Conservation (phyloP, 2,797 vertebrate genomes). For the Enoplosus armatus region DNA sequence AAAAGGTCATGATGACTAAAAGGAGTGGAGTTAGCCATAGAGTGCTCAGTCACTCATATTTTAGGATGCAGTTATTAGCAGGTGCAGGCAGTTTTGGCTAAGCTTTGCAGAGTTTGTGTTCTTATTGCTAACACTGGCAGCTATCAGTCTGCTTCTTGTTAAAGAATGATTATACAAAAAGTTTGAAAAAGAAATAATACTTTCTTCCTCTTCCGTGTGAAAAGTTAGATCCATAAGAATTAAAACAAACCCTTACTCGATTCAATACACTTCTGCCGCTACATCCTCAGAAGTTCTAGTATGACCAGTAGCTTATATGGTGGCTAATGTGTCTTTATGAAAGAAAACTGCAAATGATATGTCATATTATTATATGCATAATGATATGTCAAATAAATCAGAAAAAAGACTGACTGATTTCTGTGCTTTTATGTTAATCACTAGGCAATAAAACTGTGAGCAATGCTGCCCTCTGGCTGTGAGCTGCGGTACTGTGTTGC, state of each 20-base stretch:
- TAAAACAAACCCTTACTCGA: neutral
- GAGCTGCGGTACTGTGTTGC: slow-evolving; percentile 4
- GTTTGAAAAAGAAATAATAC: neutral
- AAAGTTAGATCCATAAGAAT: neutral
- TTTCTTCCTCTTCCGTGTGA: neutral
- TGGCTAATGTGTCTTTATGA: neutral
- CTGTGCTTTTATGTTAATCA: neutral
- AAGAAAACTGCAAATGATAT: neutral
- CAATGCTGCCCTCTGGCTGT: slow-evolving; percentile 65
- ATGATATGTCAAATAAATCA: neutral
- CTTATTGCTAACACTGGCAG: neutral
- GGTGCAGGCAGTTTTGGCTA: neutral
- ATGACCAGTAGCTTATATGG: no score
- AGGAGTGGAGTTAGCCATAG: neutral
- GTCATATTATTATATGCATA: no score
- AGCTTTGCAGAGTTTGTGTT: neutral
- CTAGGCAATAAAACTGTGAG: slow-evolving; percentile 10
- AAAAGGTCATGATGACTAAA: slow-evolving; percentile 25
- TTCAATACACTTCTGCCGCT: neutral
- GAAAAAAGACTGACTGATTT: neutral
- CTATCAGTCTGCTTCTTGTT: neutral
- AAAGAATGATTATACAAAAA: neutral
- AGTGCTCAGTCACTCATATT: neutral
- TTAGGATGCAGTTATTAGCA: neutral
- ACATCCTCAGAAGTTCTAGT: neutral